Conservation (phyloP, 35 echinoderm and acorn worm genomes). For the Heliocidaris tuberculata region DNA sequence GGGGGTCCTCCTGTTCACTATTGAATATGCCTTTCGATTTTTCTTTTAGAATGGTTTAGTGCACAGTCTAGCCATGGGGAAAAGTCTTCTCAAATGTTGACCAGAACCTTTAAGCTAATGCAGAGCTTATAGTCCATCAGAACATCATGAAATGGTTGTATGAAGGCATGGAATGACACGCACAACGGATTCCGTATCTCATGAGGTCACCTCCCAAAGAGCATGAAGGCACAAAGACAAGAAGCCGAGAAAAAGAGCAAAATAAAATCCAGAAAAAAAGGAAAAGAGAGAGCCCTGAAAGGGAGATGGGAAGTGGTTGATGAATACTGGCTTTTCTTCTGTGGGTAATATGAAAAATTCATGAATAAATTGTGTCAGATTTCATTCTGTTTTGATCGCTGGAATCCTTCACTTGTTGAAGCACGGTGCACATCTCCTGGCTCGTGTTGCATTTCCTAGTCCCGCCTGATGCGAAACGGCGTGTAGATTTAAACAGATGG, state of each 20-base stretch:
- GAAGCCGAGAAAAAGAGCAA: not conserved
- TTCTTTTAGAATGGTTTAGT: no score
- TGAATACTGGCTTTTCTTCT: constrained; percentile 16
- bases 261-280: not conserved
- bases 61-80: no score
- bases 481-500: not conserved
- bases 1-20: no score
- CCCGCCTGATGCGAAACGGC: not conserved
- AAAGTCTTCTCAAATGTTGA: no score
- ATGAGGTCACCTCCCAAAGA: not conserved
- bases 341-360: not conserved
- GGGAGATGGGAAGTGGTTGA: not conserved
- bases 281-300: not conserved
- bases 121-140: not conserved
- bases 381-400: not conserved
- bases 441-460: constrained; percentile 1
- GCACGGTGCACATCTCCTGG: not conserved
- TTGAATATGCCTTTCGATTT: no score
- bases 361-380: constrained; percentile 46
- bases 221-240: not conserved
- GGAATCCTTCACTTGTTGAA: not conserved
- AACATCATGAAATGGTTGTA: not conserved
- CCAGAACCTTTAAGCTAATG: no score
- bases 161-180: not conserved
- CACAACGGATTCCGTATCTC: not conserved